Conservation (phyloP, 1,140 invertebrate genomes). For the Drosophila mojavensis region DNA sequence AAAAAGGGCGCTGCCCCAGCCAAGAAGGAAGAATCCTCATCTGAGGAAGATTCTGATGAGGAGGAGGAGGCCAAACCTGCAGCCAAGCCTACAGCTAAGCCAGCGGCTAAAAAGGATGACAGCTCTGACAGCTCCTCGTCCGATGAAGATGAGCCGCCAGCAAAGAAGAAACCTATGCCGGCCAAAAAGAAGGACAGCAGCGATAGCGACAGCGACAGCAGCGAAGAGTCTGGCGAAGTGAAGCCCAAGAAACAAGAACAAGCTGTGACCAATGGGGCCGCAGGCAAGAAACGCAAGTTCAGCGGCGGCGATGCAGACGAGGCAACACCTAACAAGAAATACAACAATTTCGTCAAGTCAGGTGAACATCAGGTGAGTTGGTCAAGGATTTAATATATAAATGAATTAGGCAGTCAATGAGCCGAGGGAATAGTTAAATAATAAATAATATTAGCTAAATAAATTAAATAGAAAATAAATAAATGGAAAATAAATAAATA, state of each 20-base stretch:
- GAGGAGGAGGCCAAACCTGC: conserved; percentile 47
- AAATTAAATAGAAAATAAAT: too few relatives aligned
- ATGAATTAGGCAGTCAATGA: background rate
- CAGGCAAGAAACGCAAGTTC: conserved; percentile 82
- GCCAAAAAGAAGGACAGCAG: conserved; percentile 44
- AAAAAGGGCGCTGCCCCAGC: conserved; percentile 8
- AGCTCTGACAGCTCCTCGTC: conserved; percentile 45
- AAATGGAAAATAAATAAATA: too few relatives aligned
- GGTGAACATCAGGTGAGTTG: conserved; percentile 84
- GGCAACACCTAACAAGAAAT: conserved; percentile 84
- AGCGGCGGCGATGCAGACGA: conserved; percentile 68
- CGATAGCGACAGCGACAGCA: conserved; percentile 63
- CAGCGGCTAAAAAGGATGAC: conserved; percentile 49
- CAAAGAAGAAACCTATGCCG: conserved; percentile 21
- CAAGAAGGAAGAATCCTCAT: conserved; percentile 46
- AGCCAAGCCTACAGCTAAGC: conserved; percentile 50
- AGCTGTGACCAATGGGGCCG: conserved; percentile 37
- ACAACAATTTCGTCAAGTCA: conserved; percentile 86
- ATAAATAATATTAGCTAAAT: background rate
- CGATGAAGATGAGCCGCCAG: conserved; percentile 51
- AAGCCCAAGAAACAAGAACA: conserved; percentile 25
- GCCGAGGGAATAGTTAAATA: background rate
- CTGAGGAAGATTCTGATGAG: conserved; percentile 56
- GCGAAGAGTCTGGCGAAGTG: conserved; percentile 35
- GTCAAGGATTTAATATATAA: background rate